These are phyloP conservation scores for Platycheirus albimanus DNA, from an alignment of 2,888 invertebrate genomes.

Conservation along the genomic window DNA sequence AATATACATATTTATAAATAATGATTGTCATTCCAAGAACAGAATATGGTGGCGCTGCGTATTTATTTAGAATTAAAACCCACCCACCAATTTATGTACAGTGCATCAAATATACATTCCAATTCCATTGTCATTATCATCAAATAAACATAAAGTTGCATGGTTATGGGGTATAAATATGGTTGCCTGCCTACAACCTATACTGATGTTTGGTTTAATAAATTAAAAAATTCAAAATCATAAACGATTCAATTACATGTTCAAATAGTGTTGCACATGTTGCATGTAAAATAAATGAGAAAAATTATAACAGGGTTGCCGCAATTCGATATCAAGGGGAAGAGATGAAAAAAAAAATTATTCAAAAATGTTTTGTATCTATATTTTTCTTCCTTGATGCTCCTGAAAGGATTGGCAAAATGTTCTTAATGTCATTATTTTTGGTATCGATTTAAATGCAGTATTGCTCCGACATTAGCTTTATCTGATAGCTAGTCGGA, in stretches of 20 bases:
- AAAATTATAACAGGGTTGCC: neutral
- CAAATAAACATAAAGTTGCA: conserved; percentile 52
- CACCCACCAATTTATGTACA: conserved; percentile 44
- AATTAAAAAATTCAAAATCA: conserved; percentile 66
- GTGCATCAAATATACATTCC: conserved; percentile 43
- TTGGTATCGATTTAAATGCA: no score
- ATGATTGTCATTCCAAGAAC: conserved; percentile 65
- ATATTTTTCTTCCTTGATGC: no score
- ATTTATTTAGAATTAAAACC: conserved; percentile 1
- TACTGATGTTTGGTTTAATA: conserved; percentile 16
- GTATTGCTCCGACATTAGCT: no score
- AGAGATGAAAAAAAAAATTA: no score
- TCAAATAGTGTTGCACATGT: conserved; percentile 50
- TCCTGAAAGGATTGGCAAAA: no score
- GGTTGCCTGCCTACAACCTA: no score
- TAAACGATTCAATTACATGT: conserved; percentile 72
- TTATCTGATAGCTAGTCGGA: no score
- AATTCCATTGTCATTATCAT: conserved; percentile 50
- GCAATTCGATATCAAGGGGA: neutral
- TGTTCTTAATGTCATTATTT: no score
- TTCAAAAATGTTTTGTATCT: no score
- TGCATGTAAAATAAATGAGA: conserved; percentile 51
- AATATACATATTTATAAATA: neutral
- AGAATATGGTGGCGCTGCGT: conserved; percentile 31
- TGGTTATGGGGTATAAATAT: conserved; percentile 11